Percentiles rank a stretch among this genome's conserved stretches.
Conservation (phyloP, 2,797 vertebrate genomes). For the Falco naumanni region DNA sequence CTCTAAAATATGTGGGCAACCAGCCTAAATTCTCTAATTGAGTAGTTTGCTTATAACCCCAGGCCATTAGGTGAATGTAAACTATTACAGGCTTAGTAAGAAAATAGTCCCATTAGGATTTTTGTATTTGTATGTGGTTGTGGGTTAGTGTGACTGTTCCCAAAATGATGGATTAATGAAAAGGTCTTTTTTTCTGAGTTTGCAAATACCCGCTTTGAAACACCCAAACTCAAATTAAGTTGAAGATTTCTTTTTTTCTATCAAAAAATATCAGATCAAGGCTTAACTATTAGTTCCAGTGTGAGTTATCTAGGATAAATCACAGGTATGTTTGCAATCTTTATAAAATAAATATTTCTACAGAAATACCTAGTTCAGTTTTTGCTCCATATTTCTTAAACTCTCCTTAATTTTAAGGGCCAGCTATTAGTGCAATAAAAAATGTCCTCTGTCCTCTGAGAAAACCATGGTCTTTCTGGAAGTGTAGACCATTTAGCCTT, state of each 20-base stretch:
- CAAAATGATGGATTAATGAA: conserved; percentile 79
- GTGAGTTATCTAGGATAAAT: conserved; percentile 51
- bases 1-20: conserved; percentile 83
- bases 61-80: conserved; percentile 84
- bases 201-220: conserved; percentile 76
- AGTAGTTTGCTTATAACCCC: conserved; percentile 84
- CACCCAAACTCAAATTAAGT: conserved; percentile 60
- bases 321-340: not conserved
- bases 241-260: conserved; percentile 15
- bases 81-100: conserved; percentile 82
- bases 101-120: conserved; percentile 84
- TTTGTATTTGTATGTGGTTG: conserved; percentile 80
- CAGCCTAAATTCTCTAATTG: conserved; percentile 84
- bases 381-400: conserved; percentile 31
- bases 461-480: not conserved
- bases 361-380: not conserved
- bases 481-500: conserved; percentile 8
- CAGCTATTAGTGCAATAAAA: conserved; percentile 33
- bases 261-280: conserved; percentile 17
- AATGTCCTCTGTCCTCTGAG: not conserved
- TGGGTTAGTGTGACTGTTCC: conserved; percentile 76
- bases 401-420: conserved; percentile 3
- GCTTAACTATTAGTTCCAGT: conserved; percentile 45
- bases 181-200: conserved; percentile 73
- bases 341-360: conserved; percentile 15